phyloP scores from a whole-genome alignment of 1,140 invertebrate genomes.

The Saccostrea cuccullata region DNA sequence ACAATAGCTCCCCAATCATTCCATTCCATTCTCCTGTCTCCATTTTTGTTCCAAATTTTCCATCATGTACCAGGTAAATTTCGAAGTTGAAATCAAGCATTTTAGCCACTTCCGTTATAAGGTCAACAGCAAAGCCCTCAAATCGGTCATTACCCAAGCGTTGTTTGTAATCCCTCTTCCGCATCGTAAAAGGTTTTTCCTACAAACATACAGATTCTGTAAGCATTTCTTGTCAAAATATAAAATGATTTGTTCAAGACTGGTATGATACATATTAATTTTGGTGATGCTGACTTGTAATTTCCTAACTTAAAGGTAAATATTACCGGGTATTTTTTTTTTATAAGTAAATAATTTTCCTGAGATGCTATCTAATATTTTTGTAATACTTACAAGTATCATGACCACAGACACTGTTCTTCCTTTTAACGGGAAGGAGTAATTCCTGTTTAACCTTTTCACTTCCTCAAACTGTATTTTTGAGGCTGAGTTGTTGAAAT shows the following conservation, averaged over 20 bases:
- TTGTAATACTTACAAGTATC: conserved; percentile 64
- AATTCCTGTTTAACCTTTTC: conserved; percentile 58
- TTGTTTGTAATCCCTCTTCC: conserved; percentile 65
- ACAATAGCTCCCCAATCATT: conserved; percentile 96
- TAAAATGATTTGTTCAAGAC: neutral
- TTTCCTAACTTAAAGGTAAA: neutral
- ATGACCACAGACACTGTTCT: conserved; percentile 69
- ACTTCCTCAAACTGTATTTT: conserved; percentile 56
- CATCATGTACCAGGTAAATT: conserved; percentile 74
- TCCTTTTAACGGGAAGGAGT: conserved; percentile 69
- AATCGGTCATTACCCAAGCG: conserved; percentile 69
- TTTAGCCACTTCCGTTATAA: conserved; percentile 81
- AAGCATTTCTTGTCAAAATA: neutral
- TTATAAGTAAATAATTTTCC: neutral
- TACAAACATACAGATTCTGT: conserved; percentile 43
- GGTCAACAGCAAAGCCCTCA: conserved; percentile 94
- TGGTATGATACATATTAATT: neutral
- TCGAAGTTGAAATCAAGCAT: conserved; percentile 87
- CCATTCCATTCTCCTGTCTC: conserved; percentile 95
- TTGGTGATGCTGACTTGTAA: neutral
- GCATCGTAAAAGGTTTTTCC: conserved; percentile 75
- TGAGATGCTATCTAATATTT: neutral
- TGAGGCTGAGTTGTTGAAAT: conserved; percentile 16
- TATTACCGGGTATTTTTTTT: neutral
- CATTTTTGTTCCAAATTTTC: conserved; percentile 71